These are phyloP conservation scores for Platygyra sinensis DNA, from an alignment of 64 coral and sea anemone genomes.

Conservation along the genomic window DNA sequence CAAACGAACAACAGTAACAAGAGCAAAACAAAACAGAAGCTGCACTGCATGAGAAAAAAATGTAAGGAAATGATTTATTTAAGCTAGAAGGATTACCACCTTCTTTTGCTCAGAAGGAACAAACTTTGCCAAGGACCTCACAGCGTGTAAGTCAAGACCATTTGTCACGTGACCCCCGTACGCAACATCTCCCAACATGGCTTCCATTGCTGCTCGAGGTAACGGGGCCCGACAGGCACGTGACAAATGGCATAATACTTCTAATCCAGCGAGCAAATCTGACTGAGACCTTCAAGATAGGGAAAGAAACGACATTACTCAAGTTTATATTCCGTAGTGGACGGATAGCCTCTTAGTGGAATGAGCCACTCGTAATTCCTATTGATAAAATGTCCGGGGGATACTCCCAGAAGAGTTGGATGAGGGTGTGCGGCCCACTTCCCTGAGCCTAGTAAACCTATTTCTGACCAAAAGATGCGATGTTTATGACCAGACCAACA, in stretches of 20 bases:
- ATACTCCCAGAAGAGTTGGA: too few relatives aligned
- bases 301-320: background rate
- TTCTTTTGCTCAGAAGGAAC: background rate
- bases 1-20: background rate
- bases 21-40: background rate
- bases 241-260: slow-evolving; percentile 67
- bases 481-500: too few relatives aligned
- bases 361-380: too few relatives aligned
- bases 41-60: too few relatives aligned
- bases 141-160: slow-evolving; percentile 60
- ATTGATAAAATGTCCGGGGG: too few relatives aligned
- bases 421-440: too few relatives aligned
- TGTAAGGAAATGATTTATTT: background rate
- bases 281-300: slow-evolving; percentile 56
- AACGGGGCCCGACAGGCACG: background rate
- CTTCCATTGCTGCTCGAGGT: slow-evolving; percentile 14
- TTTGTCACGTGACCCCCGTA: slow-evolving; percentile 81
- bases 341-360: too few relatives aligned
- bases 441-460: too few relatives aligned
- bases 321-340: too few relatives aligned
- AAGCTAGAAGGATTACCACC: background rate
- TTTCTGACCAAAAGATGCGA: too few relatives aligned
- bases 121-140: slow-evolving; percentile 45
- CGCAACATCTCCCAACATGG: slow-evolving; percentile 42
- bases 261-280: slow-evolving; percentile 56